A percentile compares a stretch with the other conserved stretches of the same genome.
Conservation (phyloP, 2,113 vertebrate species). For the human (Homo sapiens) region GRCh38 chr7:25399501-25400000, state of each 20-base stretch:
- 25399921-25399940: not conserved
- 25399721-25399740: not conserved
- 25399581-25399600: not conserved
- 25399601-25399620: not conserved
- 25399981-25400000: not conserved
- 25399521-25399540: not conserved
- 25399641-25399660: not conserved
- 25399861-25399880: not conserved
- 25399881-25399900: not conserved
- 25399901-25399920: not conserved
- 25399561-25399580: not conserved
- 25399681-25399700: not conserved
- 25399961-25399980: not conserved
- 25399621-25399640: not conserved
- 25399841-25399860: not conserved
- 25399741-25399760: not conserved
- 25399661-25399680: not conserved
- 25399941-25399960: not conserved
- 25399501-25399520: slow-evolving; percentile 43
- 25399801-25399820: not conserved
- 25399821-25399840: not conserved
- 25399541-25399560: not conserved
- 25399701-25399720: not conserved
- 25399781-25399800: not conserved
- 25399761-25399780: not conserved